phyloP scores from a whole-genome alignment of 1,140 invertebrate species.

The Popillia japonica region DNA sequence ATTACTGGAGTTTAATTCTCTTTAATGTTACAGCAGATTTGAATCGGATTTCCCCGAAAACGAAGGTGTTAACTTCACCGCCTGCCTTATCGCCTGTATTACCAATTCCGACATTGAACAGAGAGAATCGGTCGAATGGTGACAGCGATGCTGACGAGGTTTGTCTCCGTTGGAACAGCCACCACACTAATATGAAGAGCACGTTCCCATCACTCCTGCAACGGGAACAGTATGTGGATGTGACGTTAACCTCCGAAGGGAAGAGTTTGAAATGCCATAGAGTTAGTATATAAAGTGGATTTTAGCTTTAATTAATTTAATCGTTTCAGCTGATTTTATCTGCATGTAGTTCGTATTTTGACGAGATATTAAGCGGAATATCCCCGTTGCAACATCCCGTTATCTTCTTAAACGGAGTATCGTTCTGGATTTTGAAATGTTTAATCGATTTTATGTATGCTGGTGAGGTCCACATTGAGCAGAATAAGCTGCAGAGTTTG shows the following conservation, averaged over 20 bases:
- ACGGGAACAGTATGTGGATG: constrained; percentile 66
- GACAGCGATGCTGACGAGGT: constrained; percentile 59
- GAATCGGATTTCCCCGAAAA: neutral
- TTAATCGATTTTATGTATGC: constrained; percentile 68
- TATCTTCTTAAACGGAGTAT: constrained; percentile 70
- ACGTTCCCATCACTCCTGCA: constrained; percentile 65
- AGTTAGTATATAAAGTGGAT: no score
- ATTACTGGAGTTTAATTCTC: neutral
- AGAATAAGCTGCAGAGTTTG: constrained; percentile 60
- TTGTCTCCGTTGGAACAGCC: constrained; percentile 77
- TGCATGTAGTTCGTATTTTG: constrained; percentile 72
- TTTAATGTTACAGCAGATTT: neutral
- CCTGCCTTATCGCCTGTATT: neutral
- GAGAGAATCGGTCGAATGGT: neutral
- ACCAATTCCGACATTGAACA: neutral
- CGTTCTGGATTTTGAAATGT: constrained; percentile 63
- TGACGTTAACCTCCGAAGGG: constrained; percentile 66
- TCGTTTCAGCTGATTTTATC: constrained; percentile 66
- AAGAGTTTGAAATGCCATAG: constrained; percentile 61
- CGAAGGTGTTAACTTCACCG: neutral
- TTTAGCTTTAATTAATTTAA: neutral
- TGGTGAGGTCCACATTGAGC: constrained; percentile 64
- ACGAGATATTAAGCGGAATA: constrained; percentile 66
- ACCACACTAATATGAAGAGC: constrained; percentile 73
- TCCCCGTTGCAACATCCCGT: constrained; percentile 72